Conservation (phyloP, 1,140 invertebrate species). For the Asobara japonica region DNA sequence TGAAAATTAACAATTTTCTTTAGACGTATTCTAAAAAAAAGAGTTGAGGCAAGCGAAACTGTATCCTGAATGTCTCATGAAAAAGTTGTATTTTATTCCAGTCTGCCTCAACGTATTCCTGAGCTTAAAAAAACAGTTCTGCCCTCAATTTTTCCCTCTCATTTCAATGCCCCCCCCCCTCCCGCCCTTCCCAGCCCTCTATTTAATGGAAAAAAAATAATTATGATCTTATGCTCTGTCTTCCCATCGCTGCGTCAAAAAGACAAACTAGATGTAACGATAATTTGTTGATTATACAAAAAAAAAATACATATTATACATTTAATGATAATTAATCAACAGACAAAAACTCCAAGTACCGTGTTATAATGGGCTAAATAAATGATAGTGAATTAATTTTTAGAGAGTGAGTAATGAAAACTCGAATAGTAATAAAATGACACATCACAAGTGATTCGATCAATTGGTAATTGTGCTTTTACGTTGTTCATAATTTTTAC, state of each 20-base stretch:
- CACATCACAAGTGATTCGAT: conserved; percentile 15
- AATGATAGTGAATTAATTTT: conserved; percentile 19
- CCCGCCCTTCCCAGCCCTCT: neutral
- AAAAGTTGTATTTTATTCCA: no score
- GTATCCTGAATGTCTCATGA: no score
- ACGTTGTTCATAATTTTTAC: neutral
- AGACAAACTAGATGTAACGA: conserved; percentile 63
- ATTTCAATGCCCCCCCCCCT: neutral
- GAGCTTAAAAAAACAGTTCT: conserved; percentile 6
- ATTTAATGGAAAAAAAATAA: conserved; percentile 14
- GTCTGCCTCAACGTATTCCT: neutral
- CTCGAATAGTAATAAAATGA: neutral
- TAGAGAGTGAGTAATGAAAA: neutral
- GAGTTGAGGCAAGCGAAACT: no score
- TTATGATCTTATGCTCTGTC: conserved; percentile 55
- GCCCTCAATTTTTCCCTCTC: no score
- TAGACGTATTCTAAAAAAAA: no score
- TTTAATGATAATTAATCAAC: conserved; percentile 25
- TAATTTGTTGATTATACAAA: conserved; percentile 65
- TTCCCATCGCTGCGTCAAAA: conserved; percentile 66
- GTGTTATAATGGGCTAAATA: conserved; percentile 24
- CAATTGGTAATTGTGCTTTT: conserved; percentile 1
- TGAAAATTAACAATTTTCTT: no score
- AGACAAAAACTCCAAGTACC: conserved; percentile 9
- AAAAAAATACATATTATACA: conserved; percentile 23